Base-by-base conservation (phyloP, 2,113 vertebrate species). In the Cynoglossus semilaevis region DNA sequence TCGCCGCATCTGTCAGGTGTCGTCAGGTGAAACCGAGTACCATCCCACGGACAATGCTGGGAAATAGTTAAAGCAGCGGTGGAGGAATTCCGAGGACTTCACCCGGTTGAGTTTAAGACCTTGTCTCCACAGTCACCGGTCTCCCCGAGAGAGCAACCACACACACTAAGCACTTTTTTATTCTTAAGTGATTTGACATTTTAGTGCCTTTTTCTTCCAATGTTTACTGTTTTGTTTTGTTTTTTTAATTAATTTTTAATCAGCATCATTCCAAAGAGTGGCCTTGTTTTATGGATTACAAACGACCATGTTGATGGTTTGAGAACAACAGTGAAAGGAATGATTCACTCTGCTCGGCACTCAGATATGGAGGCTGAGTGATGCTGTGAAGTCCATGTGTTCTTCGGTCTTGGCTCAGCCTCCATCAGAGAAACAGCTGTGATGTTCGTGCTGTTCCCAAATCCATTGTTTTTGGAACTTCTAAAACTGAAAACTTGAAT, bases 11-110 rank as follows among this genome's bases (percentile, higher is more conserved):
- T 93, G 92, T 59, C 96, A 95, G 84, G 94, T 98, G 65, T 97
- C 96, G 0, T 90, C 96, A 0, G 94, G 96, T 1, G 96, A 97
- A 88, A 96, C 95, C 0, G 95, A 98, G 12, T 98, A 97, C 89
- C 92, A 91, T 72, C 90, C 93, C 0, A 9, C 34, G 0, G 92
- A 94, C 71, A 76, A 82, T 15, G 15, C 72, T 14, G 69, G 68
- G 37, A 87, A 91, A 56, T 91, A 79, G 91, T 57, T 13, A 14
- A n/a, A n/a, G n/a, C n/a, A n/a, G n/a, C n/a, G 17, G 4, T 12
- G 40, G 60, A 66, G 42, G 34, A 70, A 43, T 54, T 50, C 17
- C 17, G 51, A 51, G 22, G 37, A 34, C 61, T 41, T 50, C 63
- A 38, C 12, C 44, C 54, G 63, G 18, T 0, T 14, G 56, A 59